Base-by-base conservation (phyloP, 2,797 vertebrate genomes). In the Buceros bicornis region DNA sequence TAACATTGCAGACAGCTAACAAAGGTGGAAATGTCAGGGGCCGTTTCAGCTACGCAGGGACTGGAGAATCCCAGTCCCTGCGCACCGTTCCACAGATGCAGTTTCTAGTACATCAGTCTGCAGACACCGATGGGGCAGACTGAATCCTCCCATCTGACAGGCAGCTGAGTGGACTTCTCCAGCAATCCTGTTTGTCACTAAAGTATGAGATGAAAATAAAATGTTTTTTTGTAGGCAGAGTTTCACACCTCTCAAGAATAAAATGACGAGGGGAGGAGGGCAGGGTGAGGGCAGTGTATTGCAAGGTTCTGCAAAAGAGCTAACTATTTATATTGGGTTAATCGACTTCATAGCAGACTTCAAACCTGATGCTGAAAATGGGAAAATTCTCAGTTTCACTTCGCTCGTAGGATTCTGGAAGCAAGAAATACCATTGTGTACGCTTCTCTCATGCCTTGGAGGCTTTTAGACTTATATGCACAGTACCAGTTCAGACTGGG, bases 61-160 rank as follows among this genome's bases (percentile, higher is more conserved):
- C 26, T 1, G 78, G 76, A 90, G 87, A 95, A 93, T 91, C 77
- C 77, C 70, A 81, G 0, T 50, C 42, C 56, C 73, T 29, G 37
- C 8, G 20, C 73, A 28, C 71, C 83, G 82, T 29, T 93, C 69
- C 61, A 80, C 73, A 96, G 81, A 89, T 81, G 72, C 54, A 57
- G 51, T 24, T 90, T 53, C 71, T 29, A 86, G 35, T 80, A 91
- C 4, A 12, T 56, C 37, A 58, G 51, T 80, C 45, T 94, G 78
- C 73, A 94, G 74, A 66, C 53, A 53, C 29, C 5, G 9, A 64
- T 3, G 11, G 74, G 72, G 16, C n/a, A 65, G 65, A 80, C 40
- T 61, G 67, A 83, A 83, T 65, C 35, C 67, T 92, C 56, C 76
- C 89, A 91, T 93, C 67, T 95, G 87, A 95, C 80, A 94, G 48